Conservation (phyloP, 2,113 vertebrate genomes). For the Halcyon senegalensis region DNA sequence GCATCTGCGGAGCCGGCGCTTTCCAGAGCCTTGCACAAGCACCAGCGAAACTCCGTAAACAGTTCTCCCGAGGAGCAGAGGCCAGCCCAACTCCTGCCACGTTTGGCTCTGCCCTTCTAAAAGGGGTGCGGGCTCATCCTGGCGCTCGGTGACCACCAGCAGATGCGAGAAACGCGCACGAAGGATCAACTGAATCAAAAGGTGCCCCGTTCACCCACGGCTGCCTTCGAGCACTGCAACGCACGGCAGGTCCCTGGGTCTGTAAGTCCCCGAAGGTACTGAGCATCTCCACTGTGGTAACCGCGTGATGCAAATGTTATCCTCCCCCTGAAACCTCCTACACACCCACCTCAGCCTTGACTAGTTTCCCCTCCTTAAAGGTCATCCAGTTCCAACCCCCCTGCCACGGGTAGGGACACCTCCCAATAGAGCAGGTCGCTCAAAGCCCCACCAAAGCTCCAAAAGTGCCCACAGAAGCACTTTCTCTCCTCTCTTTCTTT, state of each 20-base stretch:
- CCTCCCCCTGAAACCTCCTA: neutral
- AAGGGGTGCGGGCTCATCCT: neutral
- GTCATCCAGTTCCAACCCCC: neutral
- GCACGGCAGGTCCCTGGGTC: fast-evolving
- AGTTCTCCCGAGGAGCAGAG: neutral
- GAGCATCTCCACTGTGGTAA: neutral
- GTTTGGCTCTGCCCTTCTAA: neutral
- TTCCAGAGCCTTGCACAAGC: constrained; percentile 25
- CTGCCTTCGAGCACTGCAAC: neutral
- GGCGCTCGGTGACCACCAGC: neutral
- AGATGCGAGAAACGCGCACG: fast-evolving
- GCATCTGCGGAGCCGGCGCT: neutral
- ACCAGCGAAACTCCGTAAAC: neutral
- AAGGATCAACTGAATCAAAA: too few species aligned
- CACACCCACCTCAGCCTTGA: neutral
- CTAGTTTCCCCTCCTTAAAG: neutral
- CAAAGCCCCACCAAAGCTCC: neutral
- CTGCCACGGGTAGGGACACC: neutral
- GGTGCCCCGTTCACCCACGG: neutral
- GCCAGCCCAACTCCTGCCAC: neutral
- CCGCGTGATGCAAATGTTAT: neutral
- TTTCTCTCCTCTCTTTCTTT: neutral
- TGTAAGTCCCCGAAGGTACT: neutral
- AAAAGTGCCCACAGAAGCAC: neutral
- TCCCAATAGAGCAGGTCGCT: neutral